These are phyloP conservation scores for Terrapene triunguis DNA, from an alignment of 2,113 vertebrate genomes.

Conservation along the genomic window DNA sequence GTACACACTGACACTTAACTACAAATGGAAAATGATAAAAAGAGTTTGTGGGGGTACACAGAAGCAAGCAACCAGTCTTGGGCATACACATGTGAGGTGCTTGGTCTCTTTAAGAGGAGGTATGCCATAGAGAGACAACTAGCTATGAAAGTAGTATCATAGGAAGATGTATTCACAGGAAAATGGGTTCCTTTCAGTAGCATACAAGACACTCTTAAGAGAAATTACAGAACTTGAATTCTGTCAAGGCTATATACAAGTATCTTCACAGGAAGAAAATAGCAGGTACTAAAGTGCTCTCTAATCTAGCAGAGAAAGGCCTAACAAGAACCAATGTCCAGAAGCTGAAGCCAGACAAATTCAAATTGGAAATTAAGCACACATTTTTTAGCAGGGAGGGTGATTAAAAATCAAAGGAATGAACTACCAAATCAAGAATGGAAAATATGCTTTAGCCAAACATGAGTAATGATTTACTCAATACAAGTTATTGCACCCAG, in stretches of 20 bases:
- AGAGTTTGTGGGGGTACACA: too few species aligned
- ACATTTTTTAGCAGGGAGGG: slow-evolving; percentile 50
- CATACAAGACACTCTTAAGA: too few species aligned
- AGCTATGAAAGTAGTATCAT: too few species aligned
- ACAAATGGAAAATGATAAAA: too few species aligned
- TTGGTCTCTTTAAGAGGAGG: too few species aligned
- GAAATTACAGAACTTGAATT: too few species aligned
- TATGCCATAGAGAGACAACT: too few species aligned
- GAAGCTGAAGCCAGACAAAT: slow-evolving; percentile 14
- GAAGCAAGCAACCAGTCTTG: too few species aligned
- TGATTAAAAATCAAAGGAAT: slow-evolving; percentile 57
- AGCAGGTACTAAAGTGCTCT: slow-evolving; percentile 54
- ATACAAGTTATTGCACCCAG: background rate
- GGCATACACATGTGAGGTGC: too few species aligned
- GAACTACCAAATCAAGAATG: slow-evolving; percentile 13
- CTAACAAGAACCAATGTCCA: slow-evolving; percentile 52
- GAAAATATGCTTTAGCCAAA: background rate
- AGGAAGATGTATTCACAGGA: too few species aligned
- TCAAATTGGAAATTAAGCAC: slow-evolving; percentile 20
- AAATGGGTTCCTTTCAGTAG: too few species aligned
- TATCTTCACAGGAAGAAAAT: slow-evolving; percentile 60
- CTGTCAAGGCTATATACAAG: background rate
- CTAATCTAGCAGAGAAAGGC: slow-evolving; percentile 48
- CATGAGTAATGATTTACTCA: background rate
- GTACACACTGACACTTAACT: too few species aligned